Percentiles rank a stretch among this genome's conserved stretches.
These are phyloP conservation scores for Eospalax fontanierii DNA, from an alignment of 2,797 vertebrate species.

Conservation along the genomic window DNA sequence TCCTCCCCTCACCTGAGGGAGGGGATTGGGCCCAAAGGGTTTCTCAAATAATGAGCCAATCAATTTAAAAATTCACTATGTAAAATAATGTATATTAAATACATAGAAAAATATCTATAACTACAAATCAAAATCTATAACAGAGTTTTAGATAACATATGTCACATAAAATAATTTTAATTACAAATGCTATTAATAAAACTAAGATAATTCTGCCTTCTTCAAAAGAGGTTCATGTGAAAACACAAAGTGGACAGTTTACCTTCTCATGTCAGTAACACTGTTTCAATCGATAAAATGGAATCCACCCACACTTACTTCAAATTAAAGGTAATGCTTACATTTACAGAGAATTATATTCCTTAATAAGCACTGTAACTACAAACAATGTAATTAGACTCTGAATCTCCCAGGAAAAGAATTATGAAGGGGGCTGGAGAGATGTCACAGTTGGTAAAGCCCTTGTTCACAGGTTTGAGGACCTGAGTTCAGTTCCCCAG, in stretches of 20 bases:
- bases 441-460: background rate
- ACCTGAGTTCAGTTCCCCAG: background rate
- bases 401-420: constrained; percentile 67
- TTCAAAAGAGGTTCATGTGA: constrained; percentile 47
- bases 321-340: constrained; percentile 71
- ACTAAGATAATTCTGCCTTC: constrained; percentile 49
- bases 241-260: constrained; percentile 40
- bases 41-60: constrained; percentile 47
- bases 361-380: constrained; percentile 64
- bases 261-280: constrained; percentile 48
- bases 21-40: background rate
- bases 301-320: constrained; percentile 61
- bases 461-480: background rate
- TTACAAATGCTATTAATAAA: constrained; percentile 52
- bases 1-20: background rate
- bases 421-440: background rate
- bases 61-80: constrained; percentile 49
- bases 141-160: constrained; percentile 33
- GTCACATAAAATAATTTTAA: constrained; percentile 59
- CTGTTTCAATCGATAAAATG: constrained; percentile 64
- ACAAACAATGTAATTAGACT: constrained; percentile 70
- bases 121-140: constrained; percentile 52
- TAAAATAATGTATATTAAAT: constrained; percentile 48
- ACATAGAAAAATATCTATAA: constrained; percentile 35
- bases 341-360: constrained; percentile 65